A percentile compares a stretch with the other conserved stretches of the same genome.
Conservation (phyloP, 2,797 vertebrate species). For the Acipenser ruthenus region DNA sequence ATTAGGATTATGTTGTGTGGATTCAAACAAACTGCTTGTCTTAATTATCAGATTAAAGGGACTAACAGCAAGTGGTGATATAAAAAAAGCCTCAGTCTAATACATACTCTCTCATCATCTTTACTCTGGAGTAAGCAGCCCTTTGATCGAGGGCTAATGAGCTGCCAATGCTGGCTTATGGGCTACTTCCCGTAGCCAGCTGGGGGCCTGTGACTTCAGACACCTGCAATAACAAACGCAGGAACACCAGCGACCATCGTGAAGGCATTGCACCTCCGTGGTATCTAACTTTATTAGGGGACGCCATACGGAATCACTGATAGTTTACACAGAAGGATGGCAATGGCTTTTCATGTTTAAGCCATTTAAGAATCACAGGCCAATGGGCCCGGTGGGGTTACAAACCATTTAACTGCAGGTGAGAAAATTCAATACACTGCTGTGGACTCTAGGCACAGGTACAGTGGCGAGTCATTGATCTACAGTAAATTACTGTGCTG, state of each 20-base stretch:
- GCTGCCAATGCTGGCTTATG: constrained; percentile 57
- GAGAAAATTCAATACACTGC: too few relatives aligned
- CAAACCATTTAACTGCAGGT: too few relatives aligned
- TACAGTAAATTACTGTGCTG: too few relatives aligned
- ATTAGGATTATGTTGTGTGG: background rate
- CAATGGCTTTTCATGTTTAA: too few relatives aligned
- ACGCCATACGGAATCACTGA: too few relatives aligned
- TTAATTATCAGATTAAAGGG: constrained; percentile 7
- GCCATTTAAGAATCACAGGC: too few relatives aligned
- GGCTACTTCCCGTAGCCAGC: constrained; percentile 41
- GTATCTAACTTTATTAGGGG: too few relatives aligned
- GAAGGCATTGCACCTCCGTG: constrained; percentile 14
- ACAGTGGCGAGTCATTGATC: too few relatives aligned
- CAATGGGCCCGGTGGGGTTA: too few relatives aligned
- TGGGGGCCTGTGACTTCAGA: constrained; percentile 37
- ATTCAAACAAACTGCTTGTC: background rate
- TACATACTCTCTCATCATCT: background rate
- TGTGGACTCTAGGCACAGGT: too few relatives aligned
- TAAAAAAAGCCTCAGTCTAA: constrained; percentile 3
- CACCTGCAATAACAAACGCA: constrained; percentile 38
- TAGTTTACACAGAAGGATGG: too few relatives aligned
- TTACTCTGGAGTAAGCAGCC: constrained; percentile 41
- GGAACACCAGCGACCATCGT: constrained; percentile 19
- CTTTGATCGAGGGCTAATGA: constrained; percentile 71
- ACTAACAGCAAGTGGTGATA: background rate